Conservation (phyloP, 1,140 invertebrate genomes). For the Panulirus ornatus region DNA sequence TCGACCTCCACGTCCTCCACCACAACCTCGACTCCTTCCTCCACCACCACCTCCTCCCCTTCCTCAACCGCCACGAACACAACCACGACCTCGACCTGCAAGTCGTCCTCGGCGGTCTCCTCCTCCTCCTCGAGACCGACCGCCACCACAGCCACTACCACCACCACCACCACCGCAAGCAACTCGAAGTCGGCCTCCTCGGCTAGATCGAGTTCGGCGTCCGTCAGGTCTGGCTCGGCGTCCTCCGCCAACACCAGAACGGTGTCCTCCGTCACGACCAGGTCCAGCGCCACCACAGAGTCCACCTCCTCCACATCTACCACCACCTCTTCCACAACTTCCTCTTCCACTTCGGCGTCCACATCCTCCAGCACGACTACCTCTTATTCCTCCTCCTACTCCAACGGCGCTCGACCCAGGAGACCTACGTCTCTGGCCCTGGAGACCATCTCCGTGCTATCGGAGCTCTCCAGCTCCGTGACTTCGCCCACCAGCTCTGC, state of each 20-base stretch:
- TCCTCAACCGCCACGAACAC: conserved; percentile 3
- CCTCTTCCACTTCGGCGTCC: background rate
- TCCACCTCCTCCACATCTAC: background rate
- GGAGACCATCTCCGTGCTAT: conserved; percentile 24
- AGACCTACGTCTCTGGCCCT: conserved; percentile 52
- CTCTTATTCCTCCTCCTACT: conserved; percentile 20
- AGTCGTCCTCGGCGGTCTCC: background rate
- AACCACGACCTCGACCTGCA: conserved; percentile 2
- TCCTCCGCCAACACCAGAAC: background rate
- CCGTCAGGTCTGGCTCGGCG: too few relatives aligned
- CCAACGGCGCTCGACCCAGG: conserved; percentile 52
- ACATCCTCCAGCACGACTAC: conserved; percentile 12
- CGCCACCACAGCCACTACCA: background rate
- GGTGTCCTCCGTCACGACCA: background rate
- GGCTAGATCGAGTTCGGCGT: background rate
- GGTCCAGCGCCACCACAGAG: background rate
- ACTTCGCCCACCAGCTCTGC: background rate
- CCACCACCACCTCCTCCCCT: conserved; percentile 37
- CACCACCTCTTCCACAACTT: background rate
- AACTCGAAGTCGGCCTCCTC: background rate
- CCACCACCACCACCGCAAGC: background rate
- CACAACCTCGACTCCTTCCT: conserved; percentile 20
- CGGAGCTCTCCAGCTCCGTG: conserved; percentile 9
- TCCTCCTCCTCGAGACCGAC: conserved; percentile 4
- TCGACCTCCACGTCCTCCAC: conserved; percentile 24